These are phyloP conservation scores for Brachionus plicatilis DNA, from an alignment of 1,140 invertebrate genomes.

Conservation along the genomic window DNA sequence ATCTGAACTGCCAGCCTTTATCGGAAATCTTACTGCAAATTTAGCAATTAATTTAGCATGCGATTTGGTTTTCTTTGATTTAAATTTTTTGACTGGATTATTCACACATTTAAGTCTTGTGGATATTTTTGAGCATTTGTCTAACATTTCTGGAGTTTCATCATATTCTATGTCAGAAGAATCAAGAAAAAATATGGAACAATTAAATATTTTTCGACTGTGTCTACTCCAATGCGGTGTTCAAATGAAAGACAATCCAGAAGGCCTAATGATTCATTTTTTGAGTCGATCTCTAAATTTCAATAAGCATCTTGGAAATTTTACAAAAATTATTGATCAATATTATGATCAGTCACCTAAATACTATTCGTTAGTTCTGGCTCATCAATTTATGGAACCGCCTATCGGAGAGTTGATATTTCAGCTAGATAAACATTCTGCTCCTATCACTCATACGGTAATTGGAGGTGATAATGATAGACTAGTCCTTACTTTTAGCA, in stretches of 20 bases:
- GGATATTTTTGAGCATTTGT: background rate
- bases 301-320: slow-evolving; percentile 46
- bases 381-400: slow-evolving; percentile 48
- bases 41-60: background rate
- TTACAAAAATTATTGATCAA: slow-evolving; percentile 48
- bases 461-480: background rate
- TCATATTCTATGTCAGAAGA: background rate
- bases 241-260: background rate
- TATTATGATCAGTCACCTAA: slow-evolving; percentile 48
- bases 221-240: background rate
- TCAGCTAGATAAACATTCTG: slow-evolving; percentile 8
- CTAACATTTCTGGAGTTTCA: background rate
- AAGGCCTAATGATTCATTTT: slow-evolving; percentile 45
- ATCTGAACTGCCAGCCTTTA: background rate
- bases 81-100: background rate
- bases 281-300: slow-evolving; percentile 48
- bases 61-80: slow-evolving; percentile 4
- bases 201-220: background rate
- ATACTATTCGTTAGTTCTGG: slow-evolving; percentile 49
- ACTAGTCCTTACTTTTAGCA: background rate
- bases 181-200: background rate
- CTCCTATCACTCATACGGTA: background rate
- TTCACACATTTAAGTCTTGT: background rate
- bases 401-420: background rate
- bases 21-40: background rate